Evolutionary conservation across 2,888 invertebrate genomes (phyloP), one percentile per base, ranked within the genome.

Genomic region (Andrena bucephala): DNA sequence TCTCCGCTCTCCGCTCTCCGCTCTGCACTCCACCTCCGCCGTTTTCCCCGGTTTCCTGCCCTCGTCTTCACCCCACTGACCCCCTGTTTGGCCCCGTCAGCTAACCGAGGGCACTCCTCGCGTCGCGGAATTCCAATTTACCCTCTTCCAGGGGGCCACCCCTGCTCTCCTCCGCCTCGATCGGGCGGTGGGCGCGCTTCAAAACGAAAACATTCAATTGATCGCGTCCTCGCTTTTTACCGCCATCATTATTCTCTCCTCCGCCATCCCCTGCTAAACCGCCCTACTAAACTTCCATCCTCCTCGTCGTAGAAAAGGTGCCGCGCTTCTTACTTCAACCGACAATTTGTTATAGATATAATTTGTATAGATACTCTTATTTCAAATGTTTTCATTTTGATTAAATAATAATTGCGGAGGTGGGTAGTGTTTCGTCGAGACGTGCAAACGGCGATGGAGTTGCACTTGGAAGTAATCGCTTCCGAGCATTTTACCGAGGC

Each of bases 151-250:
- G 54, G 57, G 57, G 69, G 42, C 66, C 77, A 78, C 77, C 81
- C 83, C 79, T 69, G 70, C 79, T 73, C 59, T 67, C 90, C 90
- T 87, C 87, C 89, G 88, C 85, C 87, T 87, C 88, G 84, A 81
- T 84, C 84, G 59, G 57, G 48, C 77, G 77, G 31, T 52, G 52
- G 72, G 85, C 83, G 81, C 77, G 79, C 81, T 89, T 89, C 90
- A 89, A 92, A 93, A 90, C 90, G 90, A 92, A 92, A 92, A 91
- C 90, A 89, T 89, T 86, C 91, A 89, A 91, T 92, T 92, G 91
- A 92, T 91, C 89, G 87, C 90, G 84, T 85, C 82, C 74, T 78
- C 76, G 57, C 27, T 63, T 59, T 72, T 82, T 68, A 59, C 73
- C 80, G 67, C 81, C 81, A 81, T 81, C 81, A 81, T 72, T 81